Conservation (phyloP, 2,797 vertebrate genomes). For the Gadopsis marmoratus region DNA sequence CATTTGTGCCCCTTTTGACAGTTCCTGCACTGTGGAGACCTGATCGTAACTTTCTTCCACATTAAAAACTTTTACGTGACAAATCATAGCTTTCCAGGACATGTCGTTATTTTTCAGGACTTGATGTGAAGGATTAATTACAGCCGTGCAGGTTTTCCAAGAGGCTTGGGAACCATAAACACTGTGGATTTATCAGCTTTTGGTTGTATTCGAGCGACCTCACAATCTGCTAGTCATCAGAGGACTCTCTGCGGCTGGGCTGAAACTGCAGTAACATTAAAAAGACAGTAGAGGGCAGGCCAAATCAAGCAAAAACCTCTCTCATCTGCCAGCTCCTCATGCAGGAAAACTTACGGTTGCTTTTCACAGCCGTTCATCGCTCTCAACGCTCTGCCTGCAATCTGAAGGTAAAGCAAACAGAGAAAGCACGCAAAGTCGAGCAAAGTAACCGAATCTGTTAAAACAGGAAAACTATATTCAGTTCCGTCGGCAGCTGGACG, state of each 20-base stretch:
- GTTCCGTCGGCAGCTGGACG: background rate
- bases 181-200: background rate
- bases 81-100: background rate
- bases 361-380: background rate
- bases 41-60: background rate
- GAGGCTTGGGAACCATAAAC: background rate
- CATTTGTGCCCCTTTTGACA: background rate
- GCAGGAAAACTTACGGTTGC: slow-evolving; percentile 2
- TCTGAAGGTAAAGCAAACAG: background rate
- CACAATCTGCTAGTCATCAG: background rate
- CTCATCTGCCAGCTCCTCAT: background rate
- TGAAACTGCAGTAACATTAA: slow-evolving; percentile 36
- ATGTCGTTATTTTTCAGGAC: background rate
- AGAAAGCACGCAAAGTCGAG: background rate
- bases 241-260: background rate
- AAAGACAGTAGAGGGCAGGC: slow-evolving; percentile 78
- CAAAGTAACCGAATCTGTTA: background rate
- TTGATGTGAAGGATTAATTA: background rate
- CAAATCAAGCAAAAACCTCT: slow-evolving; percentile 46
- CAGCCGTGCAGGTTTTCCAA: background rate
- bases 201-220: background rate
- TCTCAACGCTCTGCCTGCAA: background rate
- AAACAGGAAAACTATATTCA: background rate
- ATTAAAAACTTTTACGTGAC: background rate
- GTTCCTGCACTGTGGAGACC: background rate